Percentiles rank a stretch among this genome's conserved stretches.
Conservation (phyloP, 2,888 invertebrate genomes). For the Agrypnus murinus region DNA sequence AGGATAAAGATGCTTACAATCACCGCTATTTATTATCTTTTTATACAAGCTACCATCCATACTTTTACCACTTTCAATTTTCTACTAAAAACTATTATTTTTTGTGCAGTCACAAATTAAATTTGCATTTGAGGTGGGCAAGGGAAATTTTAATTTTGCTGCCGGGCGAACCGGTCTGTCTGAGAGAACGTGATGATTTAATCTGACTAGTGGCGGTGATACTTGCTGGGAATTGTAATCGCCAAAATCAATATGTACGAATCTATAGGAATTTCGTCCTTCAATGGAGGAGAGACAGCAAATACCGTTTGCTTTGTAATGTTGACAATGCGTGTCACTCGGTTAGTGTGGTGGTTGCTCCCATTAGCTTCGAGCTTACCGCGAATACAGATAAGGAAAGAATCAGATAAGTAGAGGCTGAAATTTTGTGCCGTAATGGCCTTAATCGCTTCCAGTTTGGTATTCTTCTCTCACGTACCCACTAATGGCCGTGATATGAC, state of each 20-base stretch:
- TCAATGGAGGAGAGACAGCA: too few relatives aligned
- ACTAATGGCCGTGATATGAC: conserved; percentile 38
- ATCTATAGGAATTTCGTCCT: conserved; percentile 11
- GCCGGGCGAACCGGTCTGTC: neutral
- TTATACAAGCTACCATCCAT: neutral
- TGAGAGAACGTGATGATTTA: neutral
- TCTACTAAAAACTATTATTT: neutral
- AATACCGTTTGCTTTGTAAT: conserved; percentile 23
- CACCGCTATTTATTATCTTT: neutral
- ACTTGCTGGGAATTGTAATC: conserved; percentile 4
- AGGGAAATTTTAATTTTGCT: conserved; percentile 2
- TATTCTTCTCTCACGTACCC: conserved; percentile 39
- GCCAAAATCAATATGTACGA: conserved; percentile 19
- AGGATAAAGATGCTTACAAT: conserved; percentile 5
- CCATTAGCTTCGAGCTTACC: conserved; percentile 25
- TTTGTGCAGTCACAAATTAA: neutral
- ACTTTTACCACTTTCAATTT: conserved; percentile 24
- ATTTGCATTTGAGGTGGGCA: neutral
- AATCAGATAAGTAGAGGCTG: conserved; percentile 31
- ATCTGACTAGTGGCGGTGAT: neutral
- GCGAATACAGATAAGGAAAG: conserved; percentile 42
- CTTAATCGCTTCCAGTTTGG: conserved; percentile 35
- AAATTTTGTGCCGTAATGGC: conserved; percentile 25
- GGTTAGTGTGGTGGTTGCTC: conserved; percentile 36
- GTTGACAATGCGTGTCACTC: conserved; percentile 40